Base-by-base conservation (phyloP, 2,888 invertebrate genomes). In the Drosophila setosimentum region DNA sequence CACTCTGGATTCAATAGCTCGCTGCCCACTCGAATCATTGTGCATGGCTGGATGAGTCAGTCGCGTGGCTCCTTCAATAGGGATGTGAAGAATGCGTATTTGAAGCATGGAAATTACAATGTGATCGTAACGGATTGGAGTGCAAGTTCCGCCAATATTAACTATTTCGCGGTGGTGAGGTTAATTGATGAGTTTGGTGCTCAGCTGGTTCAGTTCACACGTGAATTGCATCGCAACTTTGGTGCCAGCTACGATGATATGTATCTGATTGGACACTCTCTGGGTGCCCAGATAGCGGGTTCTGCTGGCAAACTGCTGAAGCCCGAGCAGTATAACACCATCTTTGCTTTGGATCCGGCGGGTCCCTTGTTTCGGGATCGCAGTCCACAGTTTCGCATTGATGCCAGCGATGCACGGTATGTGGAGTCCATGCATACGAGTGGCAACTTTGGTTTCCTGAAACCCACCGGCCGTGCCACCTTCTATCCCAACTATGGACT, bases 371-470 rank as follows among this genome's bases (percentile, higher is more conserved):
- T 93, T 30, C 83, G 88, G 0, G 68, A 82, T 35, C 87, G 85
- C 42, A 85, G 83, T 54, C 61, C 76, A 0, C 82, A 90, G 6
- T 86, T 78, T 18, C 92, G 93, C 42, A 87, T 93, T 2, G 92
- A 93, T 81, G 77, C 87, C 1, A 81, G 78, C 1, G 92, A 93
- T 68, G 93, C 93, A 13, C 80, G 66, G 16, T 89, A 91, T 35
- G 93, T 93, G 18, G 92, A 93, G 71, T 89, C 92, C 4, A 92
- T 93, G 80, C 93, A 93, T 57, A 93, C 93, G 0, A 92, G 92
- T 63, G 86, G 83, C 6, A 91, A 91, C 76, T 78, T 93, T 24
- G 93, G 93, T 0, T 87, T 93, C 37, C 57, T 76, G 0, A 66
- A 76, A 1, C 87, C 92, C 0, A 83, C 93, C 0, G 93, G 93